phyloP scores from a whole-genome alignment of 2,113 vertebrate genomes.

The Progne subis region DNA sequence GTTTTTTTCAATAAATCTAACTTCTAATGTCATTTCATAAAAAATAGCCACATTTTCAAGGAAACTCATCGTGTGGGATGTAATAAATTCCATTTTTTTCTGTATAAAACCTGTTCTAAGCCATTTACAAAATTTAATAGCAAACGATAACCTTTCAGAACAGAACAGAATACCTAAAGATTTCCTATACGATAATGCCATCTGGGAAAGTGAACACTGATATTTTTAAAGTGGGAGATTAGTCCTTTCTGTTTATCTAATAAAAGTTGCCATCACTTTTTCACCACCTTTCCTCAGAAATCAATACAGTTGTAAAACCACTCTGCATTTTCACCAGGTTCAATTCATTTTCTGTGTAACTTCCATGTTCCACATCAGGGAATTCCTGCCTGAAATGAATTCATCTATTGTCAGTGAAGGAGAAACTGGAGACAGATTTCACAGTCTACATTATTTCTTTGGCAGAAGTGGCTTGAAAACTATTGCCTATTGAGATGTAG shows the following conservation, averaged over 20 bases:
- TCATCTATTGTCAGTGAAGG: not conserved
- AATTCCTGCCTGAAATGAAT: not conserved
- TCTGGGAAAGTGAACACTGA: not conserved
- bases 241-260: not conserved
- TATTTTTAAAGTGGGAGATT: not conserved
- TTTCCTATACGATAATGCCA: not conserved
- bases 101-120: not conserved
- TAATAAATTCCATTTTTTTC: not conserved
- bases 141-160: not conserved
- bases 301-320: not conserved
- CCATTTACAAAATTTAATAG: not conserved
- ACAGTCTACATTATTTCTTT: not conserved
- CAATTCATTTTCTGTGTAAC: not conserved
- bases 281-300: not conserved
- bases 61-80: not conserved
- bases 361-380: not conserved
- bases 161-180: not conserved
- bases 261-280: not conserved
- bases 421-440: not conserved
- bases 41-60: not conserved
- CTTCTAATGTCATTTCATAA: not conserved
- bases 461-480: not conserved
- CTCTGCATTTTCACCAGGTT: not conserved
- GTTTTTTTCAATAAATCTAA: not conserved
- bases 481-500: not conserved